Conservation (phyloP, 2,113 vertebrate genomes). For the Erythrolamprus reginae region DNA sequence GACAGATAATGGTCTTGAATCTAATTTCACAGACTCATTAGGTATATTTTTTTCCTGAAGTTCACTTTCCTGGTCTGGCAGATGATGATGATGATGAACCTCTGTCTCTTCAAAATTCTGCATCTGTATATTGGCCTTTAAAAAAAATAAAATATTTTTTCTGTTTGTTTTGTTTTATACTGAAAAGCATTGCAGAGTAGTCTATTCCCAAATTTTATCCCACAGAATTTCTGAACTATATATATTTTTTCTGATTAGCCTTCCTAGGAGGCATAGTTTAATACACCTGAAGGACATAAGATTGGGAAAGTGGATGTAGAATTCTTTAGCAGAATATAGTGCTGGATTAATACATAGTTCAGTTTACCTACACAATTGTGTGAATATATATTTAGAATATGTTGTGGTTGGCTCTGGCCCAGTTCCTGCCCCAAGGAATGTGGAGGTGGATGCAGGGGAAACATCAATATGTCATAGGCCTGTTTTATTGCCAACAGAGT, state of each 20-base stretch:
- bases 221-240: neutral
- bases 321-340: neutral
- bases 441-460: no score
- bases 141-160: neutral
- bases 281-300: neutral
- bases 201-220: neutral
- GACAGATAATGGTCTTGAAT: conserved; percentile 22
- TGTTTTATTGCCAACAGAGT: no score
- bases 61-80: conserved; percentile 11
- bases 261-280: neutral
- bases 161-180: neutral
- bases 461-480: no score
- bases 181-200: neutral
- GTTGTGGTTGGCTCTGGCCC: no score
- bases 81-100: conserved; percentile 19
- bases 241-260: neutral
- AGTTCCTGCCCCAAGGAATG: no score
- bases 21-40: neutral
- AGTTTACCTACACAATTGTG: neutral
- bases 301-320: neutral
- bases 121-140: conserved; percentile 17
- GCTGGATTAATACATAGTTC: neutral
- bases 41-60: neutral
- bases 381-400: neutral
- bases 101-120: conserved; percentile 8